Conservation (phyloP, 2,888 invertebrate species). For the Malacosoma neustria region DNA sequence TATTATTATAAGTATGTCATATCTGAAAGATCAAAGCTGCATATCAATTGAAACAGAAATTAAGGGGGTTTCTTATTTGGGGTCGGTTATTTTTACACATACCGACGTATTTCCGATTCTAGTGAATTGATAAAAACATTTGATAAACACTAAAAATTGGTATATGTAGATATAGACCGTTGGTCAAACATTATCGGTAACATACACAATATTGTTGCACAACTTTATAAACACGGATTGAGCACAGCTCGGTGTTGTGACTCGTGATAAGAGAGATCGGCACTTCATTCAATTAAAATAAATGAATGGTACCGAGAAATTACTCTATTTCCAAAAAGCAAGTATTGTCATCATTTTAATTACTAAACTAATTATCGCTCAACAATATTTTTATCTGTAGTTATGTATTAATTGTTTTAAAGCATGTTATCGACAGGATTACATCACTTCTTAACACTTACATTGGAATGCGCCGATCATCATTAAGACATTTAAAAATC, state of each 20-base stretch:
- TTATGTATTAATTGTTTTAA: not conserved
- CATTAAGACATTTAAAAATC: slow-evolving; percentile 40
- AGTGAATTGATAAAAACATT: too few species aligned
- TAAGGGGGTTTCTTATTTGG: too few species aligned
- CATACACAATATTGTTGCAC: slow-evolving; percentile 11
- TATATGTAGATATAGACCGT: too few species aligned
- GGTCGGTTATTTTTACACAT: too few species aligned
- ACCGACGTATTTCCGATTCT: too few species aligned
- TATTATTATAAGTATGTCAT: too few species aligned
- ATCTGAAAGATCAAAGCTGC: too few species aligned
- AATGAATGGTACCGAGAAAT: slow-evolving; percentile 35
- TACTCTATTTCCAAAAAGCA: slow-evolving; percentile 8
- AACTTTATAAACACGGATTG: slow-evolving; percentile 26
- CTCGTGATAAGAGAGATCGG: slow-evolving; percentile 44
- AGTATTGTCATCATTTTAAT: slow-evolving; percentile 3
- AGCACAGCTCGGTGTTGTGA: slow-evolving; percentile 24
- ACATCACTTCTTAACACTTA: slow-evolving; percentile 20
- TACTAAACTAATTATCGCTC: not conserved
- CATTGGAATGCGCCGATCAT: slow-evolving; percentile 38
- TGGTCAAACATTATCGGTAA: too few species aligned
- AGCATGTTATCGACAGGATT: slow-evolving; percentile 14
- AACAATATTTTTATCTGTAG: not conserved
- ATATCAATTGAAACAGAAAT: too few species aligned
- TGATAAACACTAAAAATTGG: too few species aligned
- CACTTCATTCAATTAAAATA: slow-evolving; percentile 53